Conservation (phyloP, 2,888 invertebrate species). For the Auanema sp. region DNA sequence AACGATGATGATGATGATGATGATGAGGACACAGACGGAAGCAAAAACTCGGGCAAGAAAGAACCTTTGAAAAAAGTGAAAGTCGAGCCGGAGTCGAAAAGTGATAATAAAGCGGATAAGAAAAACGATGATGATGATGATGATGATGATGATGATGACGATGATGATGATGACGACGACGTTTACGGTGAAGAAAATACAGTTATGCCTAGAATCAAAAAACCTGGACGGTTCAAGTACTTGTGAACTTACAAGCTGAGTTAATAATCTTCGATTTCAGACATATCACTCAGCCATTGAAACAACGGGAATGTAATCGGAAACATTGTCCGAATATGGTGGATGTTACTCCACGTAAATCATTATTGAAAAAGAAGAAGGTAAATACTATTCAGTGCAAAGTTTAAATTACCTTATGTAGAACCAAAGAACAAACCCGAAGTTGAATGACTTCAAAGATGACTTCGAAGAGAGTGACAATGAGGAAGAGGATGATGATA, state of each 20-base stretch:
- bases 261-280: too few species aligned
- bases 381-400: not conserved
- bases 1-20: slow-evolving; percentile 36
- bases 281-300: not conserved
- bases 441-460: slow-evolving; percentile 26
- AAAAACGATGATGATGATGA: not conserved
- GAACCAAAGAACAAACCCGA: slow-evolving; percentile 14
- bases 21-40: slow-evolving; percentile 18
- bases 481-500: slow-evolving; percentile 14
- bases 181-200: not conserved
- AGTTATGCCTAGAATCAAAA: not conserved
- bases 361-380: slow-evolving; percentile 20
- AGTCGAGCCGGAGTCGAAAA: slow-evolving; percentile 14
- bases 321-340: slow-evolving; percentile 22
- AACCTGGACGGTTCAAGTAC: not conserved
- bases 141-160: slow-evolving; percentile 23
- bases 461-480: slow-evolving; percentile 24
- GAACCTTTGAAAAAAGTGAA: slow-evolving; percentile 26
- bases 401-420: not conserved
- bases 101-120: slow-evolving; percentile 20
- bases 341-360: slow-evolving; percentile 21
- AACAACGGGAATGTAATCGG: slow-evolving; percentile 15
- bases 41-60: slow-evolving; percentile 15
- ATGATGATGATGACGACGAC: slow-evolving; percentile 17
- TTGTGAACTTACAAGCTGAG: not conserved